phyloP scores from a whole-genome alignment of 2,888 invertebrate species.

The Drosophila mayaguana region DNA sequence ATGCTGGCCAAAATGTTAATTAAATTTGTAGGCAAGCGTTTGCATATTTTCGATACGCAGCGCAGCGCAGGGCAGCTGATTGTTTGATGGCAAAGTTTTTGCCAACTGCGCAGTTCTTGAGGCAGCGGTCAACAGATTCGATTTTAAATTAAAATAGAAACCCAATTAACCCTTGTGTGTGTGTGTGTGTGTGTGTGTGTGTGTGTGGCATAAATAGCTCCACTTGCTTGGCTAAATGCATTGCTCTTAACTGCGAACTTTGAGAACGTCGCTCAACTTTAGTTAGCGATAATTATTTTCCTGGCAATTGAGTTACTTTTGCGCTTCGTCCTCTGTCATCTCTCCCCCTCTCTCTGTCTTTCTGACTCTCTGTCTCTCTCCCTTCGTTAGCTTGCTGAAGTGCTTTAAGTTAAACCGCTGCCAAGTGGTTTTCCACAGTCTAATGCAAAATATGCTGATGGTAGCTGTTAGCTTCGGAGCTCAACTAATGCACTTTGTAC shows the following conservation, averaged over 20 bases:
- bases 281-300: constrained; percentile 7
- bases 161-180: neutral
- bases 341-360: neutral
- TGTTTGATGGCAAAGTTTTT: constrained; percentile 42
- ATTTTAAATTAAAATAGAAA: neutral
- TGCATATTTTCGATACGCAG: constrained; percentile 33
- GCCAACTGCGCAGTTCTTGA: constrained; percentile 9
- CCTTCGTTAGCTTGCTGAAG: neutral
- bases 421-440: neutral
- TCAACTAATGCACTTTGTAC: constrained; percentile 7
- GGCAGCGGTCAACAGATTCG: neutral
- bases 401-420: neutral
- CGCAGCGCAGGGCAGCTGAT: constrained; percentile 27
- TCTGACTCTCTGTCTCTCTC: too few species aligned
- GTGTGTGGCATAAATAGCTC: neutral
- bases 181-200: too few species aligned
- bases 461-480: neutral
- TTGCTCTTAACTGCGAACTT: neutral
- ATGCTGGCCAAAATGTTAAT: constrained; percentile 57
- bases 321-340: neutral
- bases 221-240: neutral
- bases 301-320: neutral
- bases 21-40: constrained; percentile 57
- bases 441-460: neutral
- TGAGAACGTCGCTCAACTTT: neutral